phyloP scores from a whole-genome alignment of 2,113 vertebrate genomes.

The Chascanopsetta lugubris region DNA sequence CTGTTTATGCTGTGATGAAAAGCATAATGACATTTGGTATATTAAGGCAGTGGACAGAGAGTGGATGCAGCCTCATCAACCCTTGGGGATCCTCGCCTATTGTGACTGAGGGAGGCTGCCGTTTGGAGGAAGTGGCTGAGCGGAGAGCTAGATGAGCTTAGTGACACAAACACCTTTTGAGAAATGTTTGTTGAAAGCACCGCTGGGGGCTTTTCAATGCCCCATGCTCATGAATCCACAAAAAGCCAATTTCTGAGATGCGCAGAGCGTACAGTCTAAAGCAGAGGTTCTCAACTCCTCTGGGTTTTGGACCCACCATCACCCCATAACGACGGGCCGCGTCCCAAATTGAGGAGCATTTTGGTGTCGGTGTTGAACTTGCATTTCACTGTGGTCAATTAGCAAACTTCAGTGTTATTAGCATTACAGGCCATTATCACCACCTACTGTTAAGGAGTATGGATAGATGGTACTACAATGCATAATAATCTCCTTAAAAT shows the following conservation, averaged over 20 bases:
- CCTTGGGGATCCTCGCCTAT: constrained; percentile 13
- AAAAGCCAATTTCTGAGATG: constrained; percentile 52
- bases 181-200: constrained; percentile 46
- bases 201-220: constrained; percentile 45
- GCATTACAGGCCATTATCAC: too few relatives aligned
- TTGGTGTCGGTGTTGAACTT: too few relatives aligned
- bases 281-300: too few relatives aligned
- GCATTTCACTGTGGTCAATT: too few relatives aligned
- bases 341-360: too few relatives aligned
- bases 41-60: constrained; percentile 49
- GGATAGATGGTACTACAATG: too few relatives aligned
- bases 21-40: constrained; percentile 75
- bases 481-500: too few relatives aligned
- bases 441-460: too few relatives aligned
- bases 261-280: constrained; percentile 37
- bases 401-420: too few relatives aligned
- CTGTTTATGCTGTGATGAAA: constrained; percentile 74
- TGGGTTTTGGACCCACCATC: too few relatives aligned
- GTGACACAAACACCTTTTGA: constrained; percentile 61
- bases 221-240: constrained; percentile 51
- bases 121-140: not conserved
- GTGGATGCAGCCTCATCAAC: constrained; percentile 34
- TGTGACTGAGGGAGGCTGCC: constrained; percentile 19
- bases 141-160: constrained; percentile 27
- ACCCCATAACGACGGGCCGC: too few relatives aligned